phyloP scores from a whole-genome alignment of 2,113 vertebrate genomes.

The Xiphophorus couchianus region DNA sequence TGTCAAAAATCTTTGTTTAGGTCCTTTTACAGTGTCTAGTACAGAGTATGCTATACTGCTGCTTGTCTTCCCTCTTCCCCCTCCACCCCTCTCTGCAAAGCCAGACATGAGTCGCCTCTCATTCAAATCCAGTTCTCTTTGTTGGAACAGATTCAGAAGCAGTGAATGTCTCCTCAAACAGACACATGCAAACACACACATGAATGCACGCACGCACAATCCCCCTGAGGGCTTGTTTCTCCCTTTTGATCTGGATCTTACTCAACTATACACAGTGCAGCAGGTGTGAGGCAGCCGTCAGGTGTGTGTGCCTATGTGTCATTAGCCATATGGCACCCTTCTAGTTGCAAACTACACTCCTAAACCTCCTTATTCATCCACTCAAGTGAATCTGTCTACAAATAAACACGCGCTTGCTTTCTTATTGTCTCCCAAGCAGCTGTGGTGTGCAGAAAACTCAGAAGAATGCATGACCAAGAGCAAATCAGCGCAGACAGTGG shows the following conservation, averaged over 20 bases:
- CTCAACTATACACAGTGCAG: slow-evolving; percentile 69
- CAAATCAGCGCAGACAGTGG: slow-evolving; percentile 57
- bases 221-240: slow-evolving; percentile 47
- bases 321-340: slow-evolving; percentile 82
- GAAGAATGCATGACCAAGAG: slow-evolving; percentile 19
- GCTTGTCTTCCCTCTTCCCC: slow-evolving; percentile 5
- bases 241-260: slow-evolving; percentile 73
- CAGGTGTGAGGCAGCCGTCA: slow-evolving; percentile 86
- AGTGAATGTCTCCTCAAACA: slow-evolving; percentile 57
- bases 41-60: not conserved
- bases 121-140: slow-evolving; percentile 61
- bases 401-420: slow-evolving; percentile 38
- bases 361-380: slow-evolving; percentile 75
- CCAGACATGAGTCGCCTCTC: slow-evolving; percentile 58
- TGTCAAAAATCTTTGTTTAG: slow-evolving; percentile 8
- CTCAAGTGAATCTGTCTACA: slow-evolving; percentile 60
- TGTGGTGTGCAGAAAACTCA: slow-evolving; percentile 54
- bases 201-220: slow-evolving; percentile 40
- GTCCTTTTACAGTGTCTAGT: slow-evolving; percentile 11
- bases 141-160: slow-evolving; percentile 58
- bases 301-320: slow-evolving; percentile 78
- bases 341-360: slow-evolving; percentile 56
- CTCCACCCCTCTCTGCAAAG: slow-evolving; percentile 31
- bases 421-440: slow-evolving; percentile 65
- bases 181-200: slow-evolving; percentile 41